Conservation (phyloP, 2,797 vertebrate genomes). For the Acropternis orthonyx region DNA sequence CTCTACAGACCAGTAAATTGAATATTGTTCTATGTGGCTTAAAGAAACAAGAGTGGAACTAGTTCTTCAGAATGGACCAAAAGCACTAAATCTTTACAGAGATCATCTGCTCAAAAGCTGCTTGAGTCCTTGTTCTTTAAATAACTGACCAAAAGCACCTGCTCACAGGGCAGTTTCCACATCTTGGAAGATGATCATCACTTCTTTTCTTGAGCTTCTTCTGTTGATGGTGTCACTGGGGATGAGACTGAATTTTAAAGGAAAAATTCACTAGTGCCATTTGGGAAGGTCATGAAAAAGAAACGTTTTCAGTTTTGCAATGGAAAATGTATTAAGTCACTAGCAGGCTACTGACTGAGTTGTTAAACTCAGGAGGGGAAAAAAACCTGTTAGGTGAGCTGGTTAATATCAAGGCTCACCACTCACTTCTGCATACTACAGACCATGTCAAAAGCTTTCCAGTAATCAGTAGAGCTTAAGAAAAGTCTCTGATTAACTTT, state of each 20-base stretch:
- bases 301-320: conserved; percentile 40
- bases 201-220: neutral
- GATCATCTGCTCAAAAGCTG: neutral
- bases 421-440: conserved; percentile 61
- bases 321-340: conserved; percentile 41
- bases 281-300: neutral
- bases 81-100: neutral
- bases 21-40: neutral
- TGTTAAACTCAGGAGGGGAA: neutral
- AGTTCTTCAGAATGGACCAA: neutral
- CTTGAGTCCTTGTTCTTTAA: neutral
- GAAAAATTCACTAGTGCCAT: neutral
- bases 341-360: neutral
- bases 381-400: conserved; percentile 32
- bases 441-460: conserved; percentile 65
- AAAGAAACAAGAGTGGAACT: neutral
- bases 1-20: neutral
- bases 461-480: conserved; percentile 70
- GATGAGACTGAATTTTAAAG: conserved; percentile 17
- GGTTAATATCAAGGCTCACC: conserved; percentile 69
- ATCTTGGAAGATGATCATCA: neutral
- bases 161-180: neutral
- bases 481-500: conserved; percentile 71
- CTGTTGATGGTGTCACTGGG: neutral
- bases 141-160: neutral